Base-by-base conservation (phyloP, 2,797 vertebrate species). In the Naso thynnoides region DNA sequence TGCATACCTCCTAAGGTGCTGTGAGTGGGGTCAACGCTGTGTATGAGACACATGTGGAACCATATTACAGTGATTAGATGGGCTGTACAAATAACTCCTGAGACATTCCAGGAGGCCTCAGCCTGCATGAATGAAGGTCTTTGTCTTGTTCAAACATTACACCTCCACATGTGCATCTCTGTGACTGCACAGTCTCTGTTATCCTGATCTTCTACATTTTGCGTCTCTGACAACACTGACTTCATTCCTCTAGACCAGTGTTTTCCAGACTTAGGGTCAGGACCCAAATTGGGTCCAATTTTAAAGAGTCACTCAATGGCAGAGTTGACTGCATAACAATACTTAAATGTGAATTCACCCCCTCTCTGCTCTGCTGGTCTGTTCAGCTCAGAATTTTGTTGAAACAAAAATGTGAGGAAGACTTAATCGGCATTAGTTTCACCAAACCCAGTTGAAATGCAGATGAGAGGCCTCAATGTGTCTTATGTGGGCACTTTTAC, bases 51-150 rank as follows among this genome's bases (percentile, higher is more conserved):
- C 85, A 78, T 6, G 64, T 79, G 68, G 76, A 65, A 29, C 65
- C 47, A 31, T 39, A 74, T 87, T 69, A 75, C 55, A 45, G 63
- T 75, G 60, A 89, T 89, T 86, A 85, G 70, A 83, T 70, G 59
- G 80, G 79, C 52, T 73, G 72, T 69, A 29, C 74, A 79, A 86
- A 86, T 85, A 75, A 80, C 59, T 79, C 60, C 76, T 41, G 59
- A 83, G 81, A 84, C 88, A 90, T 92, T 93, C 89, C 90, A 70
- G 76, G 81, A 83, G 85, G 86, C 87, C 81, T 66, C 55, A 8
- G 70, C 14, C 59, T 68, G 62, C 21, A 83, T 92, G 85, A 92
- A 91, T 89, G 78, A 70, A 72, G 70, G 47, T 61, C 88, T 91
- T 91, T 92, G 91, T 92, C 76, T 70, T 49, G 52, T 59, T 70